Evolutionary conservation across 2,797 vertebrate genomes (phyloP), one percentile per base, ranked within the genome.

Genomic region (Microctenopoma stevenorrisi): DNA sequence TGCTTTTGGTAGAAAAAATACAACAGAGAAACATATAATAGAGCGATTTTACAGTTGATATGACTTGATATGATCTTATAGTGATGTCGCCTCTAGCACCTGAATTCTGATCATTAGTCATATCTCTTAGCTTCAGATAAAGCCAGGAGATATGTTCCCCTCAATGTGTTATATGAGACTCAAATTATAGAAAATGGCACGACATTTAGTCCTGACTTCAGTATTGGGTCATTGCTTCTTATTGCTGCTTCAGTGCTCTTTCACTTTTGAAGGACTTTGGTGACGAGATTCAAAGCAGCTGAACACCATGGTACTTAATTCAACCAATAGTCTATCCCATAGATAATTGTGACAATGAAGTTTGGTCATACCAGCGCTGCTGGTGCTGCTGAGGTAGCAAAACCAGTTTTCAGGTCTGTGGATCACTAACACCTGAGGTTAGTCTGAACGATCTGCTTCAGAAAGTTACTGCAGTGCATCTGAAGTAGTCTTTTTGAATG

Each of bases 381-480:
- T 22, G 22, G 22, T 22, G 22, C 22, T 22, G 22, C 61, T 72
- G 68, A 81, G 26, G 47, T 10, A 26, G 51, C 61, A 54, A 14
- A n/a, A 69, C 53, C 84, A 85, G 77, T 67, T 84, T 76, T 67
- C 58, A 54, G 47, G 60, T 71, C 76, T 51, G 68, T 54, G 51
- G 53, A 60, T 62, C 37, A 54, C 52, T 35, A 25, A 69, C 59
- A 80, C 71, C 70, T 12, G 67, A 60, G n/a, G 66, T 47, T 4
- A 15, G 37, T 49, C 49, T 28, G 10, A n/a, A 40, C 44, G 53
- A 77, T 72, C 33, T 35, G 56, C 60, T 59, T 75, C 46, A 42
- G 69, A 30, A 77, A 4, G 3, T 61, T 42, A n/a, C 62, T 56
- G 50, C 7, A 25, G 3, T 30, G 37, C 59, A 74, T 77, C 68